Percentiles rank a stretch among this genome's conserved stretches.
Evolutionary conservation across 2,113 vertebrate genomes (phyloP).

Genomic region (Scomber scombrus): DNA sequence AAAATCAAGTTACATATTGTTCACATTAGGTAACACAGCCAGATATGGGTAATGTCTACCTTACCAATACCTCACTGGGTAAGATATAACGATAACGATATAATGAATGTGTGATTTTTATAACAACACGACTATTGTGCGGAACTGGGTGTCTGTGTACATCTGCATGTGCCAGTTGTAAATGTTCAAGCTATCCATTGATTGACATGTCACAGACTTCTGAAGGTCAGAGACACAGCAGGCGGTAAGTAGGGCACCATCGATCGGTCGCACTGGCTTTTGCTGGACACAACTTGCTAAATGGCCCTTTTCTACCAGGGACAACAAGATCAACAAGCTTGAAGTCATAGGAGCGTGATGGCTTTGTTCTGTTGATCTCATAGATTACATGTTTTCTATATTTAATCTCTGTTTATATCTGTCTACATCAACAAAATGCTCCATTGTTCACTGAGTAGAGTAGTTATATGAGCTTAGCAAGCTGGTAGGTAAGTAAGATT

Average conservation of each 20-base stretch:
- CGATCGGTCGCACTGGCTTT: slow-evolving; percentile 52
- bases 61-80: no score
- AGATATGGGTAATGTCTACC: slow-evolving; percentile 14
- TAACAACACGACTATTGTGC: background rate
- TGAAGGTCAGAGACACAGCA: slow-evolving; percentile 75
- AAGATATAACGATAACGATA: no score
- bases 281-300: slow-evolving; percentile 32
- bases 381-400: background rate
- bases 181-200: slow-evolving; percentile 55
- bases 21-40: slow-evolving; percentile 19
- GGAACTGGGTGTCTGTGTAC: slow-evolving; percentile 3
- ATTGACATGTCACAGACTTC: slow-evolving; percentile 54
- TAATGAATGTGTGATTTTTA: background rate
- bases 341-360: background rate
- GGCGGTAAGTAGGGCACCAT: slow-evolving; percentile 73
- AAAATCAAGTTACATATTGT: slow-evolving; percentile 21
- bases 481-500: slow-evolving; percentile 7
- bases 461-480: slow-evolving; percentile 21
- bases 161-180: slow-evolving; percentile 39
- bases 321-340: slow-evolving; percentile 8
- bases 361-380: background rate
- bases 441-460: slow-evolving; percentile 18
- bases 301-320: slow-evolving; percentile 1
- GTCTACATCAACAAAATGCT: background rate
- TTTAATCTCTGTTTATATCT: slow-evolving; percentile 2